Conservation (phyloP, 1,140 invertebrate genomes). For the Macrobrachium nipponense region DNA sequence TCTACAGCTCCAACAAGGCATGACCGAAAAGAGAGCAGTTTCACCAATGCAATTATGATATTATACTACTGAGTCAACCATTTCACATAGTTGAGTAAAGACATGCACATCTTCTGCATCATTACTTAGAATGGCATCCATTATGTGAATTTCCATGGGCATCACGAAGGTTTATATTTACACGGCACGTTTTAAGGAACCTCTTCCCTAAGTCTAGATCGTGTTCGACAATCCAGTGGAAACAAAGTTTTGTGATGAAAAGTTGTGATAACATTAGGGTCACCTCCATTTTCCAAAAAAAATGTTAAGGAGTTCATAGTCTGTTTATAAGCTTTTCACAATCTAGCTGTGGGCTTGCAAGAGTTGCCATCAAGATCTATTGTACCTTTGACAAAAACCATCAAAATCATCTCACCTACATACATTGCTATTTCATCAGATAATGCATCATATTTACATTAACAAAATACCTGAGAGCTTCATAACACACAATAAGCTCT, state of each 20-base stretch:
- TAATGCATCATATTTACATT: slow-evolving; percentile 14
- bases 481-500: slow-evolving; percentile 51
- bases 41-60: slow-evolving; percentile 46
- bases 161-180: slow-evolving; percentile 46
- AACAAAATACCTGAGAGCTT: slow-evolving; percentile 37
- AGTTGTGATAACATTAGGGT: slow-evolving; percentile 53
- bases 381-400: slow-evolving; percentile 46
- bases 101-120: slow-evolving; percentile 13
- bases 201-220: slow-evolving; percentile 34
- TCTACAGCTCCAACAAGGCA: slow-evolving; percentile 45
- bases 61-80: slow-evolving; percentile 30
- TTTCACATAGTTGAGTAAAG: slow-evolving; percentile 47
- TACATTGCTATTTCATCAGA: slow-evolving; percentile 50
- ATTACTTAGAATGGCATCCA: slow-evolving; percentile 49
- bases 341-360: slow-evolving; percentile 11
- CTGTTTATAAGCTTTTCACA: slow-evolving; percentile 35
- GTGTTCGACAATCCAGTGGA: slow-evolving; percentile 55
- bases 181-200: slow-evolving; percentile 38
- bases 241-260: slow-evolving; percentile 54
- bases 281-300: slow-evolving; percentile 46
- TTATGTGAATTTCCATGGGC: slow-evolving; percentile 42
- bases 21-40: slow-evolving; percentile 48
- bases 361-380: slow-evolving; percentile 28
- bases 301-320: slow-evolving; percentile 41
- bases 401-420: slow-evolving; percentile 36